These are phyloP conservation scores for Coilia nasus DNA, from an alignment of 2,797 vertebrate species.

Conservation along the genomic window DNA sequence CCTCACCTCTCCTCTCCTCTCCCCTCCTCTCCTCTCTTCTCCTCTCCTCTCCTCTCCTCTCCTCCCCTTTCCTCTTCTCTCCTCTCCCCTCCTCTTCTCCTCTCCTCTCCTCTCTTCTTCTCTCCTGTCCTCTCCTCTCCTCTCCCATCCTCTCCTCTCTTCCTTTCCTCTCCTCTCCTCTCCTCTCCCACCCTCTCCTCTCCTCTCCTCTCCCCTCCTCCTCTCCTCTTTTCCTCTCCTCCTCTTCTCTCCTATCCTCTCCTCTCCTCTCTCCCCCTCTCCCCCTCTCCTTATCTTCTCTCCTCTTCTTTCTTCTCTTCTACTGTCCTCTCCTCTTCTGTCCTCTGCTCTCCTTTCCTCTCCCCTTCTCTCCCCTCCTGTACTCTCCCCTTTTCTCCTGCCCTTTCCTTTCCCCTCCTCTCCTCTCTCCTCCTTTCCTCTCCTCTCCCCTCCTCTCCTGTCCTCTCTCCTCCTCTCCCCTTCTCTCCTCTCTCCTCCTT, in stretches of 20 bases:
- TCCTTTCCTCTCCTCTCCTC: not conserved
- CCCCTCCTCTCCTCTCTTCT: too few relatives aligned
- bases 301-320: not conserved
- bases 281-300: not conserved
- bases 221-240: not conserved
- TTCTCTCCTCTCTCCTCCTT: not conserved
- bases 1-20: not conserved
- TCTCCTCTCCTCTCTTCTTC: not conserved
- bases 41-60: too few relatives aligned
- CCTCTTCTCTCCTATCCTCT: not conserved
- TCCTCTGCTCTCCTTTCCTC: not conserved
- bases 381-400: too few relatives aligned
- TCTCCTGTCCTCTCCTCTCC: too few relatives aligned
- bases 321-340: not conserved
- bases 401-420: not conserved
- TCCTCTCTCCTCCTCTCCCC: not conserved
- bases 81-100: too few relatives aligned
- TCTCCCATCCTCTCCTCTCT: too few relatives aligned
- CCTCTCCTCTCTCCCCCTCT: not conserved
- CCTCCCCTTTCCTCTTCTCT: too few relatives aligned
- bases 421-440: not conserved
- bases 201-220: not conserved
- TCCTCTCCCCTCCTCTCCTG: not conserved
- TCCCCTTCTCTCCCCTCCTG: not conserved
- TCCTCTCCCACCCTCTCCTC: not conserved